Conservation (phyloP, 2,113 vertebrate species). For the Bucco capensis region DNA sequence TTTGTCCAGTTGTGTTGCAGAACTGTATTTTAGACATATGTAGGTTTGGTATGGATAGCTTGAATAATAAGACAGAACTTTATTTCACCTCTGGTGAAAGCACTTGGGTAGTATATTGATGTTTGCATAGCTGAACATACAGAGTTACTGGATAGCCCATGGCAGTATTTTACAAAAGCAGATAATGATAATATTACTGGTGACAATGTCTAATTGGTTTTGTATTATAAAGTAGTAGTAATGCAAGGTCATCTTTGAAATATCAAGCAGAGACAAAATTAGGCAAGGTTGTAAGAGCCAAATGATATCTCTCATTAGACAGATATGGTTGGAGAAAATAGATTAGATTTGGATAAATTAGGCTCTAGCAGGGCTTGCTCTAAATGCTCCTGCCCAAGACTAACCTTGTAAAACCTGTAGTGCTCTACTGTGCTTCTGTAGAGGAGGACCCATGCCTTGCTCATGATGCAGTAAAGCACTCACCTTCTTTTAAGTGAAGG, state of each 20-base stretch:
- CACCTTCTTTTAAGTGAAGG: neutral
- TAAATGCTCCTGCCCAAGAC: neutral
- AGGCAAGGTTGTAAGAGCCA: neutral
- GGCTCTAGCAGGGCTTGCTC: neutral
- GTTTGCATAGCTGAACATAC: neutral
- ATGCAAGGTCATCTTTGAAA: neutral
- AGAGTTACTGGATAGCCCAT: neutral
- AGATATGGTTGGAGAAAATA: neutral
- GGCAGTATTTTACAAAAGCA: neutral
- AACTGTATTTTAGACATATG: neutral
- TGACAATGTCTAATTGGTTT: constrained; percentile 37
- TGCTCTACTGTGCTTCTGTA: neutral
- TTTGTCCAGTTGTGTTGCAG: neutral
- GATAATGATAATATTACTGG: neutral
- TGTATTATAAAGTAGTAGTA: constrained; percentile 24
- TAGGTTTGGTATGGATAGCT: neutral
- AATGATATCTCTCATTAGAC: neutral
- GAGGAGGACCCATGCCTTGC: neutral
- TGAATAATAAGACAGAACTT: neutral
- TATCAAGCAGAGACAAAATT: constrained; percentile 7
- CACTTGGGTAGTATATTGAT: neutral
- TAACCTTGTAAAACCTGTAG: neutral
- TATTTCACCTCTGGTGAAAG: neutral
- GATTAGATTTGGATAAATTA: neutral
- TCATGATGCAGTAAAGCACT: neutral